Evolutionary conservation across 2,797 vertebrate genomes (phyloP).

Genomic region (Danionella dracula): DNA sequence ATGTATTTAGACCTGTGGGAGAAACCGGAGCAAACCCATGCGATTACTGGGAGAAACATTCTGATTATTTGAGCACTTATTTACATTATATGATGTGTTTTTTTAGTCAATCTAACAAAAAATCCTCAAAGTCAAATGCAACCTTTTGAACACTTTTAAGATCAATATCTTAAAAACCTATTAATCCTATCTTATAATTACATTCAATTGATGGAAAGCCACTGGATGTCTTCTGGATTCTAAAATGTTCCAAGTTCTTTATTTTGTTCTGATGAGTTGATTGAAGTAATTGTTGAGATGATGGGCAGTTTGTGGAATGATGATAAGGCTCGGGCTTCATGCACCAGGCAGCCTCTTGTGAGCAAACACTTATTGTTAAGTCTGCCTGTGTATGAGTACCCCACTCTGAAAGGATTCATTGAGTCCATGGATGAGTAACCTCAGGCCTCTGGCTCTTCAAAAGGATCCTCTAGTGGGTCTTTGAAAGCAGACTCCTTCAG

Average conservation of each 20-base stretch:
- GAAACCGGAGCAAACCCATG: too few relatives aligned
- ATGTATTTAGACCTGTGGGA: too few relatives aligned
- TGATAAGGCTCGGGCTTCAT: constrained; percentile 41
- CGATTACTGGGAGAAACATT: too few relatives aligned
- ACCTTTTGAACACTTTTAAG: too few relatives aligned
- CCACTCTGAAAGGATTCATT: constrained; percentile 56
- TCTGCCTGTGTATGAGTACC: constrained; percentile 44
- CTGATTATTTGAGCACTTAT: too few relatives aligned
- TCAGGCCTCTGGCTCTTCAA: constrained; percentile 34
- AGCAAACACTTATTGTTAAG: constrained; percentile 58
- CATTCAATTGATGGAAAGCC: too few relatives aligned
- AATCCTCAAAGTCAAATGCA: too few relatives aligned
- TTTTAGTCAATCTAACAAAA: too few relatives aligned
- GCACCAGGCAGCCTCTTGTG: constrained; percentile 49
- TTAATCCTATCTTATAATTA: too few relatives aligned
- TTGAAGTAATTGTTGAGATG: constrained; percentile 43
- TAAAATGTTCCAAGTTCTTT: constrained; percentile 13
- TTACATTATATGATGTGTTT: too few relatives aligned
- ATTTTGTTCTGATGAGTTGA: constrained; percentile 47
- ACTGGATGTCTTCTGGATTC: too few relatives aligned
- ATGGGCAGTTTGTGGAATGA: constrained; percentile 49
- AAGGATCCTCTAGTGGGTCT: constrained; percentile 41
- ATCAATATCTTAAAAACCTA: too few relatives aligned
- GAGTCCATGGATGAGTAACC: constrained; percentile 47
- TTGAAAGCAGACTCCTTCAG: constrained; percentile 42